A percentile compares a stretch with the other conserved stretches of the same genome.
Conservation (phyloP, 2,113 vertebrate genomes). For the zebrafish (Danio rerio) region DNA sequence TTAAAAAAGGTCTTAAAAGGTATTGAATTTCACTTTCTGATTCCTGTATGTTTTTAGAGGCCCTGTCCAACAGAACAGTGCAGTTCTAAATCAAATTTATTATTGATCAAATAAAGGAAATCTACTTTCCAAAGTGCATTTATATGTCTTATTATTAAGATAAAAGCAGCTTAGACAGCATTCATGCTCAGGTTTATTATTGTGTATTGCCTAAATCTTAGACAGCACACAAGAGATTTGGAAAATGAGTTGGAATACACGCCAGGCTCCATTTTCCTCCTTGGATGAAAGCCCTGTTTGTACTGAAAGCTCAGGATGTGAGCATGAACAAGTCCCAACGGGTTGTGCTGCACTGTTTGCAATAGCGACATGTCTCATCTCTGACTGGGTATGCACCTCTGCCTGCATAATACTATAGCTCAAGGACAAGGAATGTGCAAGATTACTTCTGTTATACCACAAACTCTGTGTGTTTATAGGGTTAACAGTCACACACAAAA, state of each 20-base stretch:
- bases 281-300: conserved; percentile 27
- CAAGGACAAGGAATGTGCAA: background rate
- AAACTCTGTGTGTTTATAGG: background rate
- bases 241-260: background rate
- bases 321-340: conserved; percentile 46
- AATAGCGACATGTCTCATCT: background rate
- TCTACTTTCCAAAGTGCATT: background rate
- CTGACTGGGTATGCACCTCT: background rate
- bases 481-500: background rate
- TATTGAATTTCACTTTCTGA: no score
- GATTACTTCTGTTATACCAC: background rate
- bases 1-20: no score
- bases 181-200: background rate
- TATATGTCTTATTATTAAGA: background rate
- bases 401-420: background rate
- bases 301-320: conserved; percentile 11
- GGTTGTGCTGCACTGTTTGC: conserved; percentile 16
- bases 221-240: conserved; percentile 25
- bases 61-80: no score
- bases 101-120: no score
- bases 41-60: no score
- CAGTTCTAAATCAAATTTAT: no score
- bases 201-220: background rate
- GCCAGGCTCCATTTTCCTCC: background rate
- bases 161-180: background rate